phyloP scores from a whole-genome alignment of 2,888 invertebrate genomes.

The Chaitophorus viminalis region DNA sequence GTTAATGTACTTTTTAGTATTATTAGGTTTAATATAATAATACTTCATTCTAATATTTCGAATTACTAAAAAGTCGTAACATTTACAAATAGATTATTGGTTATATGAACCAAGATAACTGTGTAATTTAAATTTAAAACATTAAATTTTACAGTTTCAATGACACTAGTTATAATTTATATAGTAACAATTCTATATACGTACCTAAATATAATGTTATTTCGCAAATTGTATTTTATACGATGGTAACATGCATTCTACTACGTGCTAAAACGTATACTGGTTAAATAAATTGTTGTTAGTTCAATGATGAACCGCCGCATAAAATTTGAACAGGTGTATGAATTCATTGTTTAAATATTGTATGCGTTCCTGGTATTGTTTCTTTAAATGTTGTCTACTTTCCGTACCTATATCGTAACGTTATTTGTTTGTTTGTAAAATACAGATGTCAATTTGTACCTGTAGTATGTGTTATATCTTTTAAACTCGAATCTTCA shows the following conservation, averaged over 20 bases:
- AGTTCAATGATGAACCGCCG: background rate
- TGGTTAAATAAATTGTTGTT: background rate
- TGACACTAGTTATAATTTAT: background rate
- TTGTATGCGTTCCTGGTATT: background rate
- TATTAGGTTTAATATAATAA: no score
- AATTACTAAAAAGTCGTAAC: no score
- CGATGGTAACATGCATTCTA: slow-evolving; percentile 5
- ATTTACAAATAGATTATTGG: no score
- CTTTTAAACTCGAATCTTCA: background rate
- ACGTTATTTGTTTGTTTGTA: background rate
- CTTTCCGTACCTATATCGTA: background rate
- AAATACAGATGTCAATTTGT: background rate
- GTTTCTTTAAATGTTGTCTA: slow-evolving; percentile 7
- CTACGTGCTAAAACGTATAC: slow-evolving; percentile 9
- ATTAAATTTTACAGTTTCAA: no score
- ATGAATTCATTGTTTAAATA: slow-evolving; percentile 11
- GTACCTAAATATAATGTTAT: background rate
- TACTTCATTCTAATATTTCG: no score
- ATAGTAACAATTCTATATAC: no score
- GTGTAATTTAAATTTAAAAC: no score
- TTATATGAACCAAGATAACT: no score
- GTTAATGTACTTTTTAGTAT: no score
- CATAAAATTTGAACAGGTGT: slow-evolving; percentile 35
- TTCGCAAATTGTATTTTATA: background rate
- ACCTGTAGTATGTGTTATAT: background rate